These are phyloP conservation scores for Ypsolopha scabrella DNA, from an alignment of 2,888 invertebrate genomes.

Conservation along the genomic window DNA sequence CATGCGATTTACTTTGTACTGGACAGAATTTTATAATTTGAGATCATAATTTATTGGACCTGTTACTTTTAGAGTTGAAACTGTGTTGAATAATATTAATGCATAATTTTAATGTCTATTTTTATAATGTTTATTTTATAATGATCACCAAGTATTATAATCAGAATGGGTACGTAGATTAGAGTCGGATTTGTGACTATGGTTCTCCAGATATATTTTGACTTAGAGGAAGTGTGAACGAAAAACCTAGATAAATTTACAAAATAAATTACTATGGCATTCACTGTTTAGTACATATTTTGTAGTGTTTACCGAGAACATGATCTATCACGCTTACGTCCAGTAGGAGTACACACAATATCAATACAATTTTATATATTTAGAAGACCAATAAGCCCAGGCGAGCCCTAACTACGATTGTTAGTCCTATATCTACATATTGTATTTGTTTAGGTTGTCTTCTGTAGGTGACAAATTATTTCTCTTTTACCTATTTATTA, in stretches of 20 bases:
- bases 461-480: no score
- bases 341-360: slow-evolving; percentile 25
- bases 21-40: slow-evolving; percentile 17
- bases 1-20: not conserved
- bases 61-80: slow-evolving; percentile 50
- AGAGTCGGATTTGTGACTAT: not conserved
- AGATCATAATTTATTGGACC: slow-evolving; percentile 22
- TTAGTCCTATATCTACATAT: no score
- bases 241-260: slow-evolving; percentile 8
- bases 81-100: slow-evolving; percentile 57
- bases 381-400: not conserved
- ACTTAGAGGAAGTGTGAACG: not conserved
- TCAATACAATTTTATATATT: slow-evolving; percentile 6
- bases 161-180: not conserved
- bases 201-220: not conserved
- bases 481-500: no score
- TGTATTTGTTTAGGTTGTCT: no score
- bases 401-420: not conserved
- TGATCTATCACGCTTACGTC: slow-evolving; percentile 42
- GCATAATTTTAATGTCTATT: slow-evolving; percentile 60
- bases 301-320: slow-evolving; percentile 28
- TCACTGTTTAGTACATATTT: slow-evolving; percentile 22
- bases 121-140: slow-evolving; percentile 60
- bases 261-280: slow-evolving; percentile 23
- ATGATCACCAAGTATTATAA: slow-evolving; percentile 39